Base-by-base conservation (phyloP, 2,113 vertebrate genomes). In the Dipodomys ordii region DNA sequence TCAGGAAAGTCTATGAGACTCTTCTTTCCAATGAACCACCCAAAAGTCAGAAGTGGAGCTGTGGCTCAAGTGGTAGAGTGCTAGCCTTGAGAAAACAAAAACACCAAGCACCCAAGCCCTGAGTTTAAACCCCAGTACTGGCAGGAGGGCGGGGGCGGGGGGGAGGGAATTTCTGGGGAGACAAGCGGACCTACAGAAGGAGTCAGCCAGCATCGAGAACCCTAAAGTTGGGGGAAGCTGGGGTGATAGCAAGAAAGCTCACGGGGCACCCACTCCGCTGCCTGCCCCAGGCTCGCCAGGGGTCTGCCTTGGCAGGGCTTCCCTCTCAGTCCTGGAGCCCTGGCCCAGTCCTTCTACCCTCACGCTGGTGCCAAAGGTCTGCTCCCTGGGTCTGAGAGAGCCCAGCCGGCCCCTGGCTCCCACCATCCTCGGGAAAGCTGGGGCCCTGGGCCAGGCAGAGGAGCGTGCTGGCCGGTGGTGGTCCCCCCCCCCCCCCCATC, bases 231-330 rank as follows among this genome's bases (percentile, higher is more conserved):
- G 57, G 35, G 18, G 11, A 18, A 8, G 15, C 3, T 53, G 7
- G 72, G 57, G 64, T 27, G 68, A 32, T 7, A 0, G 11, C 3
- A 7, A 19, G 60, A 27, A 49, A 35, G 23, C 32, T 72, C 68
- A 12, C 0, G 15, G 3, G 6, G 2, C 22, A 19, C 69, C 12
- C 35, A 27, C 35, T 23, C 30, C 30, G 0, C 20, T 18, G 49
- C 64, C 62, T 35, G 30, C 64, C 73, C 76, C 86, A 0, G 44
- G 25, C 25, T 15, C 74, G 32, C 15, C 32, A 30, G 1, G 4
- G 13, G 25, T 62, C 39, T 39, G 15, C 13, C 27, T 5, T 7
- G 7, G 78, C 71, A 18, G n/a, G 28, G 44, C 16, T 30, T 23
- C 3, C 2, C 35, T 83, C 30, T 32, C 23, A 46, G 74, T 67